These are phyloP conservation scores for Dasysyrphus albostriatus DNA, from an alignment of 2,888 invertebrate species.

Conservation along the genomic window DNA sequence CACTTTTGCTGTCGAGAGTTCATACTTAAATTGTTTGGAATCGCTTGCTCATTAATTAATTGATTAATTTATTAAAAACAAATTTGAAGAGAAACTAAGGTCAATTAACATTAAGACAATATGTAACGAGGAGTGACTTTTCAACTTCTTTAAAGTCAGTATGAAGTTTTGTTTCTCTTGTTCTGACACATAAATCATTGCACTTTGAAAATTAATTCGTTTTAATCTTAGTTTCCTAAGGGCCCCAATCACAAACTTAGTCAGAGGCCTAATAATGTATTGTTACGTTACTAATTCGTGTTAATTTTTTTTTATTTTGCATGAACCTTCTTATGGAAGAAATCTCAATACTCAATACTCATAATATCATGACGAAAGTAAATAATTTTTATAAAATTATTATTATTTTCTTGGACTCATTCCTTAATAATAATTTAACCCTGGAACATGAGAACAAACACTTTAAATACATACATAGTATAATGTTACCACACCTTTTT, in stretches of 20 bases:
- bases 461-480: neutral
- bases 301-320: neutral
- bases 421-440: neutral
- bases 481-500: conserved; percentile 23
- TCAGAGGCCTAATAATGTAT: neutral
- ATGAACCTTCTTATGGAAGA: neutral
- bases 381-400: conserved; percentile 14
- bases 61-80: no score
- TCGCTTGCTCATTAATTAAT: no score
- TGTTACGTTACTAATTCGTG: neutral
- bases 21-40: no score
- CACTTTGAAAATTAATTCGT: no score
- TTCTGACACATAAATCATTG: no score
- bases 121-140: no score
- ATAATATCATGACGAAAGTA: conserved; percentile 13
- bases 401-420: conserved; percentile 4
- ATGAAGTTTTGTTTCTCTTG: no score
- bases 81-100: no score
- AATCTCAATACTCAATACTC: neutral
- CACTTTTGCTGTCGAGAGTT: no score
- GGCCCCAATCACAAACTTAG: neutral
- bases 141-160: no score
- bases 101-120: no score
- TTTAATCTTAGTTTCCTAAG: neutral
- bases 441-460: neutral